Conservation (phyloP, 2,888 invertebrate species). For the Imbricaverruca yamaguchii region DNA sequence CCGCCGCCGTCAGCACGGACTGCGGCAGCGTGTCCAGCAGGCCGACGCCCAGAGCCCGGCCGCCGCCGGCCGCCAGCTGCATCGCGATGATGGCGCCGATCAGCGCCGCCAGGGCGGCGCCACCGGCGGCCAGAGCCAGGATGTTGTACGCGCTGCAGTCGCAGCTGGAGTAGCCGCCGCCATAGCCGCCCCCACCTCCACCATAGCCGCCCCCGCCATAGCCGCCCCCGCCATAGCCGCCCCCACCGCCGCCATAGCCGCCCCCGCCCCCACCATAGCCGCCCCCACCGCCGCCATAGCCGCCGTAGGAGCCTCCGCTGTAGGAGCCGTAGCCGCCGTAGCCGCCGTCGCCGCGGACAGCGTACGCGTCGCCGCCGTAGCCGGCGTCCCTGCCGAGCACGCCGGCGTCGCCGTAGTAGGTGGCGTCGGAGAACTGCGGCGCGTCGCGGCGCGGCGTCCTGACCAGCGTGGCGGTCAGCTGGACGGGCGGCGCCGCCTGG, state of each 20-base stretch:
- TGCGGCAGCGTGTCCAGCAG: not conserved
- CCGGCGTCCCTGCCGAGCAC: not conserved
- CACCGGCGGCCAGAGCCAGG: conserved; percentile 4
- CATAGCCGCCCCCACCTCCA: not conserved
- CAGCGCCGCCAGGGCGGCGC: not conserved
- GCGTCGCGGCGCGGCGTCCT: not conserved
- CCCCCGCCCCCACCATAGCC: not conserved
- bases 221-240: not conserved
- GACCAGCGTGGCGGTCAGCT: not conserved
- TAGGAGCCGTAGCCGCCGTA: not conserved
- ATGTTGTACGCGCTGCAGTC: not conserved
- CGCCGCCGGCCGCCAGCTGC: not conserved
- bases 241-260: not conserved
- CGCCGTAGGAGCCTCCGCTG: not conserved
- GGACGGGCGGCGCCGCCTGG: not conserved
- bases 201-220: not conserved
- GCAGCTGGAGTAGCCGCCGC: not conserved
- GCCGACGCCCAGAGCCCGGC: not conserved
- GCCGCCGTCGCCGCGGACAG: not conserved
- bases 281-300: not conserved
- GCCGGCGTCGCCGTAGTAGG: not conserved
- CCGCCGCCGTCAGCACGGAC: not conserved
- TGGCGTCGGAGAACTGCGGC: not conserved
- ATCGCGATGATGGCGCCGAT: conserved; percentile 9
- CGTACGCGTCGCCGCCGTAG: not conserved